Base-by-base conservation (phyloP, 2,797 vertebrate species). In the Hippopotamyrus pictus region DNA sequence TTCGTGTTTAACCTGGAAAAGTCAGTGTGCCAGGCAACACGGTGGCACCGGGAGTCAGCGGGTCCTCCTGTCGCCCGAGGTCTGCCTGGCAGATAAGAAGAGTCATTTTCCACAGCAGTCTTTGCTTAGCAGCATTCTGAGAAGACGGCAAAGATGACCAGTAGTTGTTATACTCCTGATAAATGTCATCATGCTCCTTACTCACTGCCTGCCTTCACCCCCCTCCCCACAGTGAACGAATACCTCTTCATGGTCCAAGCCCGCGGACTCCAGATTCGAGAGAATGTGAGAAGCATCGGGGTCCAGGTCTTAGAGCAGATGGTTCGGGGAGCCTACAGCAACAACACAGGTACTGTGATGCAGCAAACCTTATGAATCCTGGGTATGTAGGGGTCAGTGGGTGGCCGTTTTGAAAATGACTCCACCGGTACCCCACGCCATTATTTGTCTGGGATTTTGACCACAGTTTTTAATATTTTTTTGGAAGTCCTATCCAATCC, bases 201-300 rank as follows among this genome's bases (percentile, higher is more conserved):
- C 69, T 65, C 54, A n/a, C 37, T 41, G 1, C 84, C 53, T 54
- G 1, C 22, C 57, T 11, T 76, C 51, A 1, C 87, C 1, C 88
- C 14, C 6, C 76, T 25, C 8, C 85, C 91, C 88, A 12, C 95
- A 99, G 98, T 98, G 94, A 99, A 99, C 93, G 98, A 98, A 94
- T 99, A 99, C 96, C 95, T 99, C 95, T 99, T 99, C 96, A 99
- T 98, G 98, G 97, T 98, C 95, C 98, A 99, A 95, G 98, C 98
- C 89, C 97, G 96, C 89, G 97, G 98, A 92, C 98, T 99, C 92
- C 96, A 97, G 94, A 97, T 99, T 93, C 96, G 96, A 89, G 96
- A 99, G 93, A 99, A 99, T 89, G 95, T 99, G 94, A 95, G 95
- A 88, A 98, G 96, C 17, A 99, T 99, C 0, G 98, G 98, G 1